Percentiles rank a stretch among this genome's conserved stretches.
Evolutionary conservation across 2,113 vertebrate genomes (phyloP).

Genomic region (Dicrurus megarhynchus): DNA sequence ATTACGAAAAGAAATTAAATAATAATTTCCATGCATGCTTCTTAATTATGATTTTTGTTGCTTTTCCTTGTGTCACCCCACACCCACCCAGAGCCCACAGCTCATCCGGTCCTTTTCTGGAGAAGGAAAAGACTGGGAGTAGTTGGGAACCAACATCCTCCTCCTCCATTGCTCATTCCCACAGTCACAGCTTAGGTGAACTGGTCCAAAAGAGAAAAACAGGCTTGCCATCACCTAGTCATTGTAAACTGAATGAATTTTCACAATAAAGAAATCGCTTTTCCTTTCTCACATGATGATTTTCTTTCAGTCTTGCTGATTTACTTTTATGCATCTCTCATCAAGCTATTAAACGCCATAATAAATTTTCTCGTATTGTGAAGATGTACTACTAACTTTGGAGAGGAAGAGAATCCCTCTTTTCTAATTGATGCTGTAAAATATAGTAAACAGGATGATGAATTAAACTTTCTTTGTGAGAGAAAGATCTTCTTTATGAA

Average conservation of each 20-base stretch:
- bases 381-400: background rate
- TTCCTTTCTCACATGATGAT: background rate
- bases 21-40: background rate
- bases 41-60: background rate
- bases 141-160: background rate
- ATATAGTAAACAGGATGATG: background rate
- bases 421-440: slow-evolving; percentile 20
- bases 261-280: background rate
- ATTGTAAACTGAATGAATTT: background rate
- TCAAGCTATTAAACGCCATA: background rate
- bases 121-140: fast-evolving
- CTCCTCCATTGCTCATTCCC: background rate
- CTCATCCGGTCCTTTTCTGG: background rate
- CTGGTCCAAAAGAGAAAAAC: background rate
- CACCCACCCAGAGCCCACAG: background rate
- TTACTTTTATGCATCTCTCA: background rate
- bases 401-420: background rate
- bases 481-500: background rate
- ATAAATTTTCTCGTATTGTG: background rate
- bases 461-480: background rate
- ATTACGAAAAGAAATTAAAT: background rate
- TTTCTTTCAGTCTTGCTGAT: background rate
- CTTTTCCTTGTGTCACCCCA: background rate
- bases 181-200: background rate
- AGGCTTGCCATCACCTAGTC: background rate